Base-by-base conservation (phyloP, 2,113 vertebrate genomes). In the Peromyscus californicus region DNA sequence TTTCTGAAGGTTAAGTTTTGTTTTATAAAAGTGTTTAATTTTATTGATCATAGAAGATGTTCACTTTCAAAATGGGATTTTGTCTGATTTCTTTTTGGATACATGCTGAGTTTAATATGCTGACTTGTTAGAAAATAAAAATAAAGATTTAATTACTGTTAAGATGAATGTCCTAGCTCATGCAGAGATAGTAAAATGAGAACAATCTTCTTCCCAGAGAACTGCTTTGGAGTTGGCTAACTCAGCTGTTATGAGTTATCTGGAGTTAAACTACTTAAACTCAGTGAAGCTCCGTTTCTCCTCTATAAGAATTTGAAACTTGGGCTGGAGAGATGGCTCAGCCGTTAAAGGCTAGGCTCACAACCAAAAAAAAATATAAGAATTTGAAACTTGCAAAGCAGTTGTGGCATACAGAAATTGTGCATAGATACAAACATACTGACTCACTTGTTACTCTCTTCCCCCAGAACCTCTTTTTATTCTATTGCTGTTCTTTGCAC, bases 71-170 rank as follows among this genome's bases (percentile, higher is more conserved):
- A 90, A 54, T 11, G 15, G 11, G 1, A 45, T 88, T 93, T 89
- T 91, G n/a, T 87, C 39, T 89, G 91, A 11, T 13, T 82, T 94
- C n/a, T 63, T 78, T 82, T 90, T 63, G 72, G 63, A 4, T 36
- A 78, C 4, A 21, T 75, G n/a, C 61, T 75, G 76, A 69, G 45
- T 86, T 45, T 59, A 78, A 36, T 67, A 78, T 89, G 22, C 5
- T 57, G 91, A 82, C 4, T 67, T 61, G 48, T 79, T 86, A 82
- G 69, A 89, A 94, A 95, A 85, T 36, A 85, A 88, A 90, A 65
- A 24, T 61, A 42, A 39, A 83, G 24, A 51, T 67, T 87, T 91
- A 92, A 51, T 4, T 54, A 72, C 3, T 59, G 21, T 80, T 69
- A 80, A 75, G 19, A 24, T 45, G 39, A 69, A 13, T 42, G 31